These are phyloP conservation scores for Tipula confusa DNA, from an alignment of 2,888 invertebrate species.

Conservation along the genomic window DNA sequence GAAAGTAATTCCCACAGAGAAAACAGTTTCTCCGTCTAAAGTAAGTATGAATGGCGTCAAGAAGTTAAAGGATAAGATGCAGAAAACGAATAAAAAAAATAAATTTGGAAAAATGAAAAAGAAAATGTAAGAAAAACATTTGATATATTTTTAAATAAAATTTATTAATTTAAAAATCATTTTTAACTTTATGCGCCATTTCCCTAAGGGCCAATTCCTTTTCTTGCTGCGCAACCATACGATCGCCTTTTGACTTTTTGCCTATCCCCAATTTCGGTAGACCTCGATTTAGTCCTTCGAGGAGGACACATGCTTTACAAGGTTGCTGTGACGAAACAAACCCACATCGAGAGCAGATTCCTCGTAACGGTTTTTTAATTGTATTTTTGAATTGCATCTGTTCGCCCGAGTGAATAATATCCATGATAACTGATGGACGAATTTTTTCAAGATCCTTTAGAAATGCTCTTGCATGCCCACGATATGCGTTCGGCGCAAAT, in stretches of 20 bases:
- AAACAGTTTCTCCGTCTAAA: background rate
- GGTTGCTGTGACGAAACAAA: slow-evolving; percentile 89
- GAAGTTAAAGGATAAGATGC: background rate
- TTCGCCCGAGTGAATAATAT: slow-evolving; percentile 83
- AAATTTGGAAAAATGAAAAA: background rate
- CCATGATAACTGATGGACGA: slow-evolving; percentile 85
- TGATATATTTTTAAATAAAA: background rate
- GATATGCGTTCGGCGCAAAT: slow-evolving; percentile 96
- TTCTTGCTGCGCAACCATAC: slow-evolving; percentile 57
- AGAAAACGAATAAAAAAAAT: background rate
- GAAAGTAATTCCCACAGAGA: background rate
- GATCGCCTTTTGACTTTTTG: slow-evolving; percentile 75
- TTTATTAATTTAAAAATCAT: slow-evolving; percentile 44
- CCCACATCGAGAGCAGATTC: slow-evolving; percentile 78
- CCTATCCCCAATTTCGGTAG: slow-evolving; percentile 86
- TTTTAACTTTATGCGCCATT: slow-evolving; percentile 48
- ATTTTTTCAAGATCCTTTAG: slow-evolving; percentile 95
- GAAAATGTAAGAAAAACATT: background rate
- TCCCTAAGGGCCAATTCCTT: slow-evolving; percentile 45
- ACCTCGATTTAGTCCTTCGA: slow-evolving; percentile 94
- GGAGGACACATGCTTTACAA: slow-evolving; percentile 93
- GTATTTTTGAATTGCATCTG: slow-evolving; percentile 75
- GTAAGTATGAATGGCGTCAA: background rate
- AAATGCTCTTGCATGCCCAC: slow-evolving; percentile 84
- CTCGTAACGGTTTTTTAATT: slow-evolving; percentile 74